These are phyloP conservation scores for Marisa cornuarietis DNA, from an alignment of 1,140 invertebrate species.

Conservation along the genomic window DNA sequence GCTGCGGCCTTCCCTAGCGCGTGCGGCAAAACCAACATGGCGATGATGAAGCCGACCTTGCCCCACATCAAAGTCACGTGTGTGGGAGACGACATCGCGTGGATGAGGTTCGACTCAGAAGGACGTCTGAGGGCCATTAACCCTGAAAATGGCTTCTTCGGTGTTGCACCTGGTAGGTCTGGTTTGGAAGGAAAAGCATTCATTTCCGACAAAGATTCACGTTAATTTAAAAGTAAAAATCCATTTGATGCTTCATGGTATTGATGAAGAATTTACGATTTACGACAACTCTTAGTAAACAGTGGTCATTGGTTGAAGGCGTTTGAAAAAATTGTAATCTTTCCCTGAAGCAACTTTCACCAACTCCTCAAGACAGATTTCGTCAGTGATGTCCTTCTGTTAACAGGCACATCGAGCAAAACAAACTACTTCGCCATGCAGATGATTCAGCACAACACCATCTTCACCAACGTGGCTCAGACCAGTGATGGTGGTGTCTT, in stretches of 20 bases:
- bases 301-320: too few relatives aligned
- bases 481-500: conserved; percentile 85
- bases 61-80: conserved; percentile 87
- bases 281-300: too few relatives aligned
- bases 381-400: neutral
- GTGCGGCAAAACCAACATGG: conserved; percentile 98
- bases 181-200: neutral
- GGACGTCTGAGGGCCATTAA: conserved; percentile 95
- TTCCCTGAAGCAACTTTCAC: too few relatives aligned
- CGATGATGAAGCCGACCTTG: conserved; percentile 94
- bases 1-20: conserved; percentile 98
- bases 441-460: conserved; percentile 90
- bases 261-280: too few relatives aligned
- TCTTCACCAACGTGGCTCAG: conserved; percentile 98
- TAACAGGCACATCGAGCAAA: conserved; percentile 79
- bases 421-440: conserved; percentile 98
- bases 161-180: conserved; percentile 88
- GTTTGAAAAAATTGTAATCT: too few relatives aligned
- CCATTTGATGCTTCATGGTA: neutral
- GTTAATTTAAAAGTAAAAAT: neutral
- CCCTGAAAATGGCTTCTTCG: conserved; percentile 99
- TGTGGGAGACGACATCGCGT: conserved; percentile 70
- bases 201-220: neutral
- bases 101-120: conserved; percentile 93
- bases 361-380: too few relatives aligned